Evolutionary conservation across 2,888 invertebrate genomes (phyloP), one percentile per base, ranked within the genome.

Genomic region (Vesta saturnalis): DNA sequence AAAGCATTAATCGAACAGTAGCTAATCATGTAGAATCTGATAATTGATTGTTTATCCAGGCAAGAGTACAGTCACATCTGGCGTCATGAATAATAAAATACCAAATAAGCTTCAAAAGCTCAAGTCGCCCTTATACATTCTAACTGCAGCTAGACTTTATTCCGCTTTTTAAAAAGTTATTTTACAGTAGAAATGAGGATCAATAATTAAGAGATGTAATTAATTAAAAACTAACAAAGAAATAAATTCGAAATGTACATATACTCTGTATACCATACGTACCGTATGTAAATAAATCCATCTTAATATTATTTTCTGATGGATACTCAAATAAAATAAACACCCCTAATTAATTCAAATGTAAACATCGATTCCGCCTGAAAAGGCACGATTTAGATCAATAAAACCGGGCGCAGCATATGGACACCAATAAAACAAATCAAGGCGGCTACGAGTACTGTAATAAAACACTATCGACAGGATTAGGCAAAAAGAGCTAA

Each of bases 391-490:
- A 67, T 67, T 70, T 58, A 54, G 63, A 67, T 67, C 66, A 67
- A 69, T 64, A 68, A 68, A 49, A 67, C 66, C 59, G 72, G 74
- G 74, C 63, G 74, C 76, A 79, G 78, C 80, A 80, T 80, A 80
- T 81, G 81, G 79, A 73, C 73, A 71, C 75, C 78, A 78, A 80
- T 80, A 81, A 80, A 80, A 78, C 74, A 76, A 79, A 79, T 80
- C 79, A 77, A 77, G 77, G 76, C 78, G 76, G 73, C 76, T 72
- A 71, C 72, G 76, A 78, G 76, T 75, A 74, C 73, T 71, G 76
- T 72, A 77, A 79, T 79, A 79, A 79, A 79, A 77, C 77, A 77
- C 74, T 74, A 76, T 78, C 77, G 77, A 77, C 77, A 57, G 78
- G 76, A 78, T 78, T 79, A 79, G 76, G 76, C 65, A 47, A 66